Evolutionary conservation across 2,888 invertebrate species (phyloP), one percentile per base, ranked within the genome.

Genomic region (Syrista parreyssii): DNA sequence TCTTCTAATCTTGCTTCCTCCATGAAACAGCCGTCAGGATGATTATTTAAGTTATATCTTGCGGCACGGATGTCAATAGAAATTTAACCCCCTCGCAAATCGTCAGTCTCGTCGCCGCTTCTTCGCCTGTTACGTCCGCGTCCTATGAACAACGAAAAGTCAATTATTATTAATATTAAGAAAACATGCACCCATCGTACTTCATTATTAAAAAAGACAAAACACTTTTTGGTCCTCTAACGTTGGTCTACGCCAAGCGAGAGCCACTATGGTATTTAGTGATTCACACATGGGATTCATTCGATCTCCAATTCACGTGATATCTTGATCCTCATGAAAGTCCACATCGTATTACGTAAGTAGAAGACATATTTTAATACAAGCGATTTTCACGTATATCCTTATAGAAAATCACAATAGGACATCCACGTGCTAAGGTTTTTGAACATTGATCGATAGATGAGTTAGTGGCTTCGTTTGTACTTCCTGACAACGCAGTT

Each of bases 81-180:
- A 81, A 78, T 72, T 83, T 87, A 89, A 75, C 86, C 85, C 76
- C 86, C 85, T 86, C 88, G 83, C 77, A 88, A 84, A 79, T 88
- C 89, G 80, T 87, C 88, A 74, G 83, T 79, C 78, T 89, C 89
- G 81, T 87, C 86, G 80, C 85, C 87, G 83, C 85, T 88, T 84
- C 89, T 87, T 82, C 89, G 86, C 73, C 89, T 85, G 83, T 87
- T 87, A 76, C 89, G 88, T 78, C 89, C 88, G 77, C 90, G 88
- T 75, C 90, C 90, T 90, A 86, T 77, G 85, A 88, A 85, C 83
- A 81, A 73, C 31, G 76, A 81, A 76, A 82, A 73, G 32, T 30
- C 33, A 68, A 68, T 34, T 15, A 23, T 68, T 74, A 30, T 12
- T 32, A 68, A 68, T n/a, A 33, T 30, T 32, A 23, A 55, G 33